Evolutionary conservation across 2,797 vertebrate species (phyloP), one percentile per base, ranked within the genome.

Genomic region (Etheostoma nigrum): DNA sequence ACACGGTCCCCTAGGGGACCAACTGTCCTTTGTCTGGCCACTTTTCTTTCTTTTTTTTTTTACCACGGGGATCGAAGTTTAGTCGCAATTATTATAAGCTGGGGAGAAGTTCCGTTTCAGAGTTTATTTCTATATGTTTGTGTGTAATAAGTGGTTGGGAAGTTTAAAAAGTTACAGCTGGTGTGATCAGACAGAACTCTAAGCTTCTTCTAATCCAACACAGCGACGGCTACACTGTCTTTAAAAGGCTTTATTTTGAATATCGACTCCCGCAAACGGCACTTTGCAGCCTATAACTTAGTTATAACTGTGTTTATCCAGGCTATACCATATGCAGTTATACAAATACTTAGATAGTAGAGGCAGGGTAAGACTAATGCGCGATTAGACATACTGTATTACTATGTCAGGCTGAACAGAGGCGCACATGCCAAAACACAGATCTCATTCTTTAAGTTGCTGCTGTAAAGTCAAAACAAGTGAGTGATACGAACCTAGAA

Each of bases 401-500:
- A 18, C 16, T 18, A 40, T 48, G 16, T 18, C 47, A 66, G 49
- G 11, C 36, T 40, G 36, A 11, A 40, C 36, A 40, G 36, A 40
- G 3, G 3, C 36, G 36, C 36, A 12, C 10, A 74, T 68, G 67
- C 62, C 66, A 51, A 59, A 73, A 65, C 71, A 84, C 8, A 70
- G 70, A 76, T 48, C 67, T 66, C 6, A 1, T 11, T 25, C 23
- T 67, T 58, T 16, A 67, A 74, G 62, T 76, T 53, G 4, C 12
- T 19, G 10, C 18, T 14, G 19, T 27, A n/a, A 45, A 53, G 61
- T 54, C 0, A 15, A 21, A 40, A 25, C 53, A 83, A 81, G 59
- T 45, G 30, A 74, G 47, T n/a, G 59, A 68, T 94, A 98, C 97
- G 89, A 94, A 99, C 97, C 97, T 86, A 99, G 94, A 91, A 98